A percentile compares a stretch with the other conserved stretches of the same genome.
Evolutionary conservation across 1,140 invertebrate genomes (phyloP).

Genomic region (Adoxophyes honmai): DNA sequence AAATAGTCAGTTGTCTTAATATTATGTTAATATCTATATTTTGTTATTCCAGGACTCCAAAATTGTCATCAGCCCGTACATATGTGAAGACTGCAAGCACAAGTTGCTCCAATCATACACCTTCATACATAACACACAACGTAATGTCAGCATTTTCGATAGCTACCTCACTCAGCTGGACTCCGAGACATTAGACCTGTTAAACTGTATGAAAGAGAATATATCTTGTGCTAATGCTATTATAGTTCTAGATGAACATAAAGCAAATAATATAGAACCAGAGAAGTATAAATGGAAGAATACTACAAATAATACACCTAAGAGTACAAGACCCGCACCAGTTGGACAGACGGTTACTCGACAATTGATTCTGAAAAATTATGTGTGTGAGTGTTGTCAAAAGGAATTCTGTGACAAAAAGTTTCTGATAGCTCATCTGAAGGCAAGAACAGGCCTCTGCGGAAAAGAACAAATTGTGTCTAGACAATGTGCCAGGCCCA

Average conservation of each 20-base stretch:
- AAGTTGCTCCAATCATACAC: neutral
- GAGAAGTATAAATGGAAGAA: neutral
- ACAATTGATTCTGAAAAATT: neutral
- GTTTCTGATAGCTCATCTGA: neutral
- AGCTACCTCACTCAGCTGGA: neutral
- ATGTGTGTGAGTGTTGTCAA: neutral
- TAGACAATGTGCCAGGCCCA: neutral
- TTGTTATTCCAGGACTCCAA: neutral
- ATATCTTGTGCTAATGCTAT: neutral
- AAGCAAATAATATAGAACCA: neutral
- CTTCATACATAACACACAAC: neutral
- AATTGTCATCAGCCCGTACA: neutral
- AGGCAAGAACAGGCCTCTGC: neutral
- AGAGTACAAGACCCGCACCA: too few species aligned
- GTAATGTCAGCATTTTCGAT: neutral
- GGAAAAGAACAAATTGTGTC: neutral
- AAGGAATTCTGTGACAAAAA: slow-evolving; percentile 8
- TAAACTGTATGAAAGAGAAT: slow-evolving; percentile 3
- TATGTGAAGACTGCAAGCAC: neutral
- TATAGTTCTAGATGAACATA: neutral
- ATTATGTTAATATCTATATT: neutral
- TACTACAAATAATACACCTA: too few species aligned
- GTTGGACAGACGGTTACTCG: neutral
- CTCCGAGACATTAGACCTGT: neutral
- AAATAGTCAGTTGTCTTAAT: too few species aligned